Conservation (phyloP, 2,113 vertebrate genomes). For the Neolamprologus falcicula region DNA sequence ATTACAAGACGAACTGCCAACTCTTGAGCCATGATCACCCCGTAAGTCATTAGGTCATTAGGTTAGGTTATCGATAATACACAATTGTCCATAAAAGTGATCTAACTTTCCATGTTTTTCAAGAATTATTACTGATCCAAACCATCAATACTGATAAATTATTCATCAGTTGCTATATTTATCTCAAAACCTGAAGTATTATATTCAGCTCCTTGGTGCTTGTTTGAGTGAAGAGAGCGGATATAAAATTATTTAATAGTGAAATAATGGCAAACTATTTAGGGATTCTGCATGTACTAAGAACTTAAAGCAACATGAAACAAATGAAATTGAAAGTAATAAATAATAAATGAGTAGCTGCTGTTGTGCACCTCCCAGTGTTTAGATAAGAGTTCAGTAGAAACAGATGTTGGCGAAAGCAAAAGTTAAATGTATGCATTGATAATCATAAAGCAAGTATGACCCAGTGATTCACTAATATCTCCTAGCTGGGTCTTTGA, state of each 20-base stretch:
- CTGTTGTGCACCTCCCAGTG: background rate
- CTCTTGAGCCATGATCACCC: rapidly evolving
- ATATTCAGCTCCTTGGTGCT: background rate
- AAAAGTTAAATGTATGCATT: background rate
- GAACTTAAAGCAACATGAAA: background rate
- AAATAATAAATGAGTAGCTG: background rate
- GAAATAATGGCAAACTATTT: background rate
- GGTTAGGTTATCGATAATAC: background rate
- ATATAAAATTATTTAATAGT: background rate
- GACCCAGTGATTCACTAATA: background rate
- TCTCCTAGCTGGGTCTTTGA: background rate
- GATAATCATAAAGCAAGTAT: background rate
- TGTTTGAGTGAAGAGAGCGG: background rate
- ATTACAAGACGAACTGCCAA: background rate
- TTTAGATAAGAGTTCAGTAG: background rate
- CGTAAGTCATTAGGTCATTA: background rate
- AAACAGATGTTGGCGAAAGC: background rate
- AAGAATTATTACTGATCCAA: background rate
- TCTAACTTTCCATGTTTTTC: background rate
- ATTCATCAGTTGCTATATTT: background rate
- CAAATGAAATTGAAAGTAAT: background rate
- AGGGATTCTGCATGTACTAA: background rate
- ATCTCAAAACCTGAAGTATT: too few species aligned
- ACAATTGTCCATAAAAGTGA: background rate
- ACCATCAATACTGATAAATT: background rate